Evolutionary conservation across 92 coral and sea anemone genomes (phyloP).

Genomic region (Phenganax subtilis): DNA sequence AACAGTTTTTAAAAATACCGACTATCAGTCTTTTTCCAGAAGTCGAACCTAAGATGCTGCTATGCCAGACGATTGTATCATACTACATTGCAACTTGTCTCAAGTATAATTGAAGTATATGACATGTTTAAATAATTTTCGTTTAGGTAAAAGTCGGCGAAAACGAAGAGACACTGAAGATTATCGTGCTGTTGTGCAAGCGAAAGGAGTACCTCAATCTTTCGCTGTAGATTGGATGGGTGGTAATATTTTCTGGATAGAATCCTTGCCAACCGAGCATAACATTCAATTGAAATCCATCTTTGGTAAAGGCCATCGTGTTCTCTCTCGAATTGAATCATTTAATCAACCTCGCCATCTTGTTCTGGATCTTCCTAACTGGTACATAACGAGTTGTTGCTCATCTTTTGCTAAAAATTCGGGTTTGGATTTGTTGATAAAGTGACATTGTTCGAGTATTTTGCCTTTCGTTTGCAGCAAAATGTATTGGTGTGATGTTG

Average conservation of each 20-base stretch:
- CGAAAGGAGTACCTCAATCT: conserved; percentile 45
- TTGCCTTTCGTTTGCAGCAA: conserved; percentile 47
- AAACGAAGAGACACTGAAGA: conserved; percentile 11
- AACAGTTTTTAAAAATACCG: no score
- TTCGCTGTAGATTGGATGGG: conserved; percentile 38
- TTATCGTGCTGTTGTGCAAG: background rate
- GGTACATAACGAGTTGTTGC: background rate
- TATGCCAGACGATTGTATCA: no score
- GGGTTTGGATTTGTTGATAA: background rate
- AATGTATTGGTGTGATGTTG: conserved; percentile 77
- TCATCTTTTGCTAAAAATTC: no score
- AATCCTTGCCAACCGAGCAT: background rate
- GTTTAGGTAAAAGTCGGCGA: background rate
- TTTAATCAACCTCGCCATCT: conserved; percentile 14
- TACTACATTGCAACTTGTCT: no score
- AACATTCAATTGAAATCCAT: conserved; percentile 12
- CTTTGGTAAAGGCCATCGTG: conserved; percentile 20
- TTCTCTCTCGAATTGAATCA: background rate
- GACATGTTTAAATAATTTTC: background rate
- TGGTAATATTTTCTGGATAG: conserved; percentile 18
- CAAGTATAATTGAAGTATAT: no score
- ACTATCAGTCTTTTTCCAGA: no score
- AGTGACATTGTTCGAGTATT: background rate
- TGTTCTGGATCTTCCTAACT: conserved; percentile 12
- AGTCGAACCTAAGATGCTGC: no score